These are phyloP conservation scores for Raja brachyura DNA, from an alignment of 2,113 vertebrate genomes.

Conservation along the genomic window DNA sequence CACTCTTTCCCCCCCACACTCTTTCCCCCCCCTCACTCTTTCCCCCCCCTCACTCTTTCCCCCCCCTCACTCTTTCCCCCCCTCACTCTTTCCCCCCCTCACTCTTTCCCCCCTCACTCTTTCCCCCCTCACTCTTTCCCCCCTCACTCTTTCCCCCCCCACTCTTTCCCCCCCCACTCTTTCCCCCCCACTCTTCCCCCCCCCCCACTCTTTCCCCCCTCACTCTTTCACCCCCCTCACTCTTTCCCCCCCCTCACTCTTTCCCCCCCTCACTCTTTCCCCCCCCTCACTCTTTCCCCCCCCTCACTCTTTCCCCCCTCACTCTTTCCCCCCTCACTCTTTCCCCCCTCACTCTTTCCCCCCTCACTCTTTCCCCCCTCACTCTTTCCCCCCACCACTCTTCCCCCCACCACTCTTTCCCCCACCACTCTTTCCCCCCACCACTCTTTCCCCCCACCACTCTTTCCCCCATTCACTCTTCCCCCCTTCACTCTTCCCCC, in stretches of 20 bases:
- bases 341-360: rapidly evolving
- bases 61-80: rapidly evolving
- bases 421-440: not conserved
- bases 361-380: not conserved
- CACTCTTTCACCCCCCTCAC: too few species aligned
- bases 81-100: not conserved
- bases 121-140: rapidly evolving
- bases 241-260: not conserved
- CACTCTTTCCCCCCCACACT: not conserved
- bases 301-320: not conserved
- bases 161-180: rapidly evolving
- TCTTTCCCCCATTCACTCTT: not conserved
- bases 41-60: not conserved
- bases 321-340: not conserved
- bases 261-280: not conserved
- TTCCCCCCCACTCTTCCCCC: not conserved
- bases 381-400: not conserved
- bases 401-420: not conserved
- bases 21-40: not conserved
- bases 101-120: not conserved
- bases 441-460: not conserved
- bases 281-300: rapidly evolving
- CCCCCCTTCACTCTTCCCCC: too few species aligned
- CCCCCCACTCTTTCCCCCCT: rapidly evolving
- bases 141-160: not conserved